A percentile compares a stretch with the other conserved stretches of the same genome.
Conservation (phyloP, 1,140 invertebrate species). For the Linepithema humile region DNA sequence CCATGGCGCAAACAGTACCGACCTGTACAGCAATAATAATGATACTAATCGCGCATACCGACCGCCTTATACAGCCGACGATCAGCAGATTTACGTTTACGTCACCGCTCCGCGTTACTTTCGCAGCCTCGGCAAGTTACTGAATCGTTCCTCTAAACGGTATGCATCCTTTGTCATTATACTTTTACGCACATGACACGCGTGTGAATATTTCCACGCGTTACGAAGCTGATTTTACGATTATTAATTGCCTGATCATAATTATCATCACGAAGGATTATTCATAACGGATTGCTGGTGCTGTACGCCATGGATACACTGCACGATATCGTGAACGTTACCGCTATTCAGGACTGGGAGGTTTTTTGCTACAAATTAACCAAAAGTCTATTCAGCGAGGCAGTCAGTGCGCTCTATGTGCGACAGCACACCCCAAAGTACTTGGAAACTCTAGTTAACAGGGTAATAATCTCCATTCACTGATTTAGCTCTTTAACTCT, state of each 20-base stretch:
- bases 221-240: not conserved
- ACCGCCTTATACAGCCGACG: constrained; percentile 64
- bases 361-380: constrained; percentile 82
- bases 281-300: constrained; percentile 84
- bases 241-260: not conserved
- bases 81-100: constrained; percentile 77
- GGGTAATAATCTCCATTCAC: constrained; percentile 69
- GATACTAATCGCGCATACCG: constrained; percentile 33
- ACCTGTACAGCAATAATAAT: constrained; percentile 68
- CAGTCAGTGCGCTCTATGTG: constrained; percentile 83
- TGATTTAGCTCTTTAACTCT: not conserved
- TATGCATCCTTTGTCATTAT: constrained; percentile 51
- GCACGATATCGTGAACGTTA: constrained; percentile 82
- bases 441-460: constrained; percentile 80
- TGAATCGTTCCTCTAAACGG: constrained; percentile 79
- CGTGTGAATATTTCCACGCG: too few species aligned
- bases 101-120: constrained; percentile 79
- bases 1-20: constrained; percentile 51
- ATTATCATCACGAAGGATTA: constrained; percentile 76
- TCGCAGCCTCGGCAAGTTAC: constrained; percentile 77
- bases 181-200: too few species aligned
- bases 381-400: constrained; percentile 79
- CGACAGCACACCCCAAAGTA: constrained; percentile 81
- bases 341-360: constrained; percentile 79
- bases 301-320: constrained; percentile 84